Percentiles rank a stretch among this genome's conserved stretches.
phyloP scores from a whole-genome alignment of 1,140 invertebrate species.

The Drosophila orosa region DNA sequence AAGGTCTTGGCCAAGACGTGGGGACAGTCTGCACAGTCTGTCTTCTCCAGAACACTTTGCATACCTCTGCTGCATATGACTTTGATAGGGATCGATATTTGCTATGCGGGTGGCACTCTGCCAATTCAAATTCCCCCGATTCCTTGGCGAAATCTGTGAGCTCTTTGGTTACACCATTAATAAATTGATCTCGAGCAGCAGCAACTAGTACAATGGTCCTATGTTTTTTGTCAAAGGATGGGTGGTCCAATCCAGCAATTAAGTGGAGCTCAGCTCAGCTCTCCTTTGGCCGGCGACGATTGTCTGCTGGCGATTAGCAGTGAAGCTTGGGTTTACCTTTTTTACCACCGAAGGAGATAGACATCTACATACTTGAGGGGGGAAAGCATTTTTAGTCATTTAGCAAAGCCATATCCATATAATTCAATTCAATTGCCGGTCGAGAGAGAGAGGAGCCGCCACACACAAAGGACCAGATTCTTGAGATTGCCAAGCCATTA shows the following conservation, averaged over 20 bases:
- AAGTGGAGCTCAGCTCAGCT: slow-evolving; percentile 9
- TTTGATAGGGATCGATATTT: slow-evolving; percentile 48
- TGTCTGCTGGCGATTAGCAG: slow-evolving; percentile 50
- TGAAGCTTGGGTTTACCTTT: neutral
- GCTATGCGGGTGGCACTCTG: slow-evolving; percentile 38
- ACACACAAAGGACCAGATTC: slow-evolving; percentile 74
- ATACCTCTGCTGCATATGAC: slow-evolving; percentile 43
- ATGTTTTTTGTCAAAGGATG: slow-evolving; percentile 31
- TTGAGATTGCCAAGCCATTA: slow-evolving; percentile 46
- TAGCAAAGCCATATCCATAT: slow-evolving; percentile 44
- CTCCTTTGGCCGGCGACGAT: slow-evolving; percentile 24
- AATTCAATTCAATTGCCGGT: slow-evolving; percentile 26
- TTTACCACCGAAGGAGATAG: slow-evolving; percentile 30
- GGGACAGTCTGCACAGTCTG: neutral
- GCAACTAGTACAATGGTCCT: slow-evolving; percentile 21
- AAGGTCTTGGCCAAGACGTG: slow-evolving; percentile 13
- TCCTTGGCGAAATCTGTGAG: slow-evolving; percentile 25
- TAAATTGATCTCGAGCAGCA: slow-evolving; percentile 12
- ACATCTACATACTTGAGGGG: slow-evolving; percentile 32
- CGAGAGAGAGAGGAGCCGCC: slow-evolving; percentile 4
- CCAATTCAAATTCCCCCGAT: slow-evolving; percentile 8
- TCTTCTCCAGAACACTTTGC: slow-evolving; percentile 48
- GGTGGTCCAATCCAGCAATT: slow-evolving; percentile 43
- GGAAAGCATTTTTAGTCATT: slow-evolving; percentile 47
- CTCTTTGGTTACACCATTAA: slow-evolving; percentile 2